phyloP scores from a whole-genome alignment of 2,113 vertebrate species.

The Calyptomena viridis region DNA sequence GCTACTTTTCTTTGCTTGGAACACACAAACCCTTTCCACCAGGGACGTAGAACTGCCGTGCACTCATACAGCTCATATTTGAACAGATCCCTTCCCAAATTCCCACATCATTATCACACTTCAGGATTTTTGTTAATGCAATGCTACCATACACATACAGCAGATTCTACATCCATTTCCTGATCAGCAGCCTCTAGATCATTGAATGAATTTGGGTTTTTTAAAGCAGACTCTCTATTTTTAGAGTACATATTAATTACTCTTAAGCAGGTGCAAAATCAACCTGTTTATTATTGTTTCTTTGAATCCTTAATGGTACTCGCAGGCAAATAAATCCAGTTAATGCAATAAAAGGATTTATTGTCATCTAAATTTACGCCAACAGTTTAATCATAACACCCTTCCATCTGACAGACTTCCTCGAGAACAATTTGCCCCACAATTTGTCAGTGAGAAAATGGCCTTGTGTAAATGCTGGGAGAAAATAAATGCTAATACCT shows the following conservation, averaged over 20 bases:
- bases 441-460: conserved; percentile 80
- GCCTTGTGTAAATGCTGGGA: conserved; percentile 74
- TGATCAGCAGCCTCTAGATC: background rate
- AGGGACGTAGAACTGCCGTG: background rate
- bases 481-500: conserved; percentile 79
- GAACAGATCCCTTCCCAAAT: background rate
- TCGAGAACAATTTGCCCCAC: conserved; percentile 75
- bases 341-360: conserved; percentile 79
- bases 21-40: background rate
- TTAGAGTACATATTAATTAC: conserved; percentile 72
- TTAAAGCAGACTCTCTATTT: conserved; percentile 38
- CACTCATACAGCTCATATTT: background rate
- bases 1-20: background rate
- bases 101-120: fast-evolving
- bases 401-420: conserved; percentile 77
- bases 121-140: background rate
- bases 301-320: conserved; percentile 64
- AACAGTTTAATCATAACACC: conserved; percentile 77
- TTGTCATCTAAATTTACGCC: conserved; percentile 73
- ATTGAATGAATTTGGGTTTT: background rate
- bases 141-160: background rate
- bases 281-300: conserved; percentile 75
- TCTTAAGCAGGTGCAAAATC: conserved; percentile 72
- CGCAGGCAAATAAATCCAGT: conserved; percentile 71
- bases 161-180: background rate